Evolutionary conservation across 2,113 vertebrate species (phyloP).

Genomic region (Tragulus kanchil): DNA sequence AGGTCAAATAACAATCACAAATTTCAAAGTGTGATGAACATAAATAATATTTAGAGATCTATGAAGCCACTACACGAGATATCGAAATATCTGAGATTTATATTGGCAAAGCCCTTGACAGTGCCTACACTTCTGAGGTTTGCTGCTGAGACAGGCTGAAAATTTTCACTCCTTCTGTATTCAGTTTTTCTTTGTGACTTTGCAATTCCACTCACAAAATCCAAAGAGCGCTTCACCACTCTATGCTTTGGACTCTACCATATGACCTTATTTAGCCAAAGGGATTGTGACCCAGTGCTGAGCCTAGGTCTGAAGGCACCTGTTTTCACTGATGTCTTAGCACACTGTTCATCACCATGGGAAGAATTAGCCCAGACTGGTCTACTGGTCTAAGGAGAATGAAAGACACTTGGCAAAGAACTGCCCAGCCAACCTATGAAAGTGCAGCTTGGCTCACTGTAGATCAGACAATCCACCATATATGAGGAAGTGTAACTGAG

Average conservation of each 20-base stretch:
- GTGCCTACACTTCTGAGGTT: neutral
- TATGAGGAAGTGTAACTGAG: neutral
- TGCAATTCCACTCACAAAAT: constrained; percentile 6
- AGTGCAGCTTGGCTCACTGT: neutral
- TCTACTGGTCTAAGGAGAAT: neutral
- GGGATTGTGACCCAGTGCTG: neutral
- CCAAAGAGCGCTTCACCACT: neutral
- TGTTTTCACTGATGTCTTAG: neutral
- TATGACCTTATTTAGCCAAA: neutral
- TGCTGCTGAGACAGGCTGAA: neutral
- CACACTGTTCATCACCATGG: neutral
- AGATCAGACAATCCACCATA: neutral
- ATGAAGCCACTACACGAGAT: neutral
- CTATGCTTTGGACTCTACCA: neutral
- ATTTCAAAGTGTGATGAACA: neutral
- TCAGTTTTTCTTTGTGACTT: neutral
- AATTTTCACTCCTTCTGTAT: neutral
- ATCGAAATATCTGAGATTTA: neutral
- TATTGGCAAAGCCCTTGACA: neutral
- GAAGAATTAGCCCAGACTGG: neutral
- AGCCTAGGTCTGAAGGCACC: neutral
- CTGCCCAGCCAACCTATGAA: neutral
- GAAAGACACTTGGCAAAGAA: neutral
- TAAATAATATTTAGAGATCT: neutral
- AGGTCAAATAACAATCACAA: neutral